Conservation (phyloP, 2,113 vertebrate genomes). For the Campylorhamphus procurvoides region DNA sequence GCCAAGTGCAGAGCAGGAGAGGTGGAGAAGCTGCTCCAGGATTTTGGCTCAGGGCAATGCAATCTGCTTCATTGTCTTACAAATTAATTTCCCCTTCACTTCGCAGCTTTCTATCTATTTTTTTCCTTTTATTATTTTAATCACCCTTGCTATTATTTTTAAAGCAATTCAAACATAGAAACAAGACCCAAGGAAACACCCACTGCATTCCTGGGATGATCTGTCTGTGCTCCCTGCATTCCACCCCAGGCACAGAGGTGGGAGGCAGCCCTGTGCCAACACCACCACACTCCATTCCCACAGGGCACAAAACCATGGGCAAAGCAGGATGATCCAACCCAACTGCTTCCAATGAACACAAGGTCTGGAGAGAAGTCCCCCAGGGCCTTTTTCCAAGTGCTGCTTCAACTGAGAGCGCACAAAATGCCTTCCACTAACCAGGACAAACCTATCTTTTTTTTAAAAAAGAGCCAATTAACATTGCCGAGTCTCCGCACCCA, state of each 20-base stretch:
- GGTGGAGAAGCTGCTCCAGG: neutral
- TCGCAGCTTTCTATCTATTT: neutral
- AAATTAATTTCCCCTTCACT: constrained; percentile 33
- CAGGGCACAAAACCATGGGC: neutral
- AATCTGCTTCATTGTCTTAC: neutral
- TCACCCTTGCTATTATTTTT: constrained; percentile 11
- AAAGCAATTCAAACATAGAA: constrained; percentile 45
- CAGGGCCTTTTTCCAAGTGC: constrained; percentile 7
- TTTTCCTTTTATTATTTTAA: neutral
- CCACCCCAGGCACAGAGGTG: constrained; percentile 41
- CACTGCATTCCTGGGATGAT: constrained; percentile 60
- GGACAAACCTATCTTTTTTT: constrained; percentile 12
- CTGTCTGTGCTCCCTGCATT: constrained; percentile 56
- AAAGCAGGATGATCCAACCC: neutral
- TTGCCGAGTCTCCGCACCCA: constrained; percentile 39
- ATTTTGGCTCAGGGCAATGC: neutral
- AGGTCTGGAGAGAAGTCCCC: constrained; percentile 1
- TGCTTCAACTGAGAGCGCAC: neutral
- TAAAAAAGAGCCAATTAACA: neutral
- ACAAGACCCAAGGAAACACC: constrained; percentile 52
- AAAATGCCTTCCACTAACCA: constrained; percentile 20
- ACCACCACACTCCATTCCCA: constrained; percentile 1
- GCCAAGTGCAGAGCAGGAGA: neutral
- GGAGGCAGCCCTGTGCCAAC: constrained; percentile 46
- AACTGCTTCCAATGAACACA: neutral